A percentile compares a stretch with the other conserved stretches of the same genome.
Evolutionary conservation across 1,140 invertebrate species (phyloP).

Genomic region (Ylistrum balloti): DNA sequence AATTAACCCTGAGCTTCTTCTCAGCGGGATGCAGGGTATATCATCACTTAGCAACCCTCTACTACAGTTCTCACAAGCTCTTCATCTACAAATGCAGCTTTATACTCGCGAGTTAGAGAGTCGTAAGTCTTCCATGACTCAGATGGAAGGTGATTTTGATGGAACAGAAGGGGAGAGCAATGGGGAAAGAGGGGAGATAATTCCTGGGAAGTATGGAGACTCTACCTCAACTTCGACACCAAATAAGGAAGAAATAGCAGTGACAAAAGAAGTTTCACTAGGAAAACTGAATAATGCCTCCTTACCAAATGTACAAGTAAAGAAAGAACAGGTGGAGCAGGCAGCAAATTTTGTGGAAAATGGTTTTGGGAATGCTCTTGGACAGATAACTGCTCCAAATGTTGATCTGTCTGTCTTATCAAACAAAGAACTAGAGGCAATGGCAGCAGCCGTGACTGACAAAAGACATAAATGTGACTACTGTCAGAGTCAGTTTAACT

Average conservation of each 20-base stretch:
- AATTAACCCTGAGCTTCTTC: constrained; percentile 8
- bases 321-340: neutral
- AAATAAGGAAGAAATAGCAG: neutral
- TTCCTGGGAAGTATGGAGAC: neutral
- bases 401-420: constrained; percentile 10
- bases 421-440: neutral
- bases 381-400: neutral
- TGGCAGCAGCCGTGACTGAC: neutral
- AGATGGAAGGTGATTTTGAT: constrained; percentile 10
- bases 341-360: neutral
- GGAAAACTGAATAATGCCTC: neutral
- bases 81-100: constrained; percentile 34
- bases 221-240: neutral
- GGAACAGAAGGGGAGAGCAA: constrained; percentile 11
- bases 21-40: neutral
- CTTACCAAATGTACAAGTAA: neutral
- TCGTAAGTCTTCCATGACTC: neutral
- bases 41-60: neutral
- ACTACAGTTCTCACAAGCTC: neutral
- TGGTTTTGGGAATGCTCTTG: neutral
- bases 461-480: constrained; percentile 5
- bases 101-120: neutral
- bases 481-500: constrained; percentile 30
- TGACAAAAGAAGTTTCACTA: neutral
- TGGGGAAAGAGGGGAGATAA: constrained; percentile 8